Percentiles rank a stretch among this genome's conserved stretches.
phyloP scores from a whole-genome alignment of 2,888 invertebrate genomes.

The Trypoxylon attenuatum region DNA sequence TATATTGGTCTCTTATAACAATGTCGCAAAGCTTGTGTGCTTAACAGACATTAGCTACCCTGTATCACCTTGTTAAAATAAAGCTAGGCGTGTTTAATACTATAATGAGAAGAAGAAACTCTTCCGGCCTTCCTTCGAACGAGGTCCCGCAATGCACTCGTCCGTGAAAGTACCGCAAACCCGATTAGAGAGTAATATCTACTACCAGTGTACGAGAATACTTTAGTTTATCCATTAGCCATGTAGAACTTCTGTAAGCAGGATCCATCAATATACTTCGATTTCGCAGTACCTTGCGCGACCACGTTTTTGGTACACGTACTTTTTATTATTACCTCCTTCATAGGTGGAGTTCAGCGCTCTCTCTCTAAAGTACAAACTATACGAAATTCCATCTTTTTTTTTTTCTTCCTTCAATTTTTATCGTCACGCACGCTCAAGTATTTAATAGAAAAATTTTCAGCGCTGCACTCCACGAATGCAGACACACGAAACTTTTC shows the following conservation, averaged over 20 bases:
- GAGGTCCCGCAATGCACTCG: slow-evolving; percentile 46
- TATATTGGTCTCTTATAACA: slow-evolving; percentile 63
- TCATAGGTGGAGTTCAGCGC: slow-evolving; percentile 21
- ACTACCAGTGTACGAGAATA: background rate
- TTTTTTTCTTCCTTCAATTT: background rate
- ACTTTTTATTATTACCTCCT: slow-evolving; percentile 52
- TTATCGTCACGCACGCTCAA: background rate
- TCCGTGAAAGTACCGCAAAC: background rate
- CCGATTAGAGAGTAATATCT: background rate
- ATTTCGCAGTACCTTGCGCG: slow-evolving; percentile 46
- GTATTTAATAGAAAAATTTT: background rate
- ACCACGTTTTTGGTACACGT: slow-evolving; percentile 43
- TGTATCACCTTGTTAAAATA: slow-evolving; percentile 73
- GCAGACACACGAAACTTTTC: background rate
- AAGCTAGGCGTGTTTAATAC: slow-evolving; percentile 74
- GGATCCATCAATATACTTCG: too few relatives aligned
- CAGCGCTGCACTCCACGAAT: background rate
- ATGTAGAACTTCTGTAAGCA: background rate
- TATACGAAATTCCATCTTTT: too few relatives aligned
- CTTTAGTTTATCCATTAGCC: background rate
- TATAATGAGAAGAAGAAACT: slow-evolving; percentile 46
- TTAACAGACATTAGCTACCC: slow-evolving; percentile 68
- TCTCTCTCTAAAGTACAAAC: background rate
- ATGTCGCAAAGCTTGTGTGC: slow-evolving; percentile 67
- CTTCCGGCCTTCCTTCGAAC: slow-evolving; percentile 30